Base-by-base conservation (phyloP, 2,797 vertebrate species). In the Mormyrus hasselquistii region DNA sequence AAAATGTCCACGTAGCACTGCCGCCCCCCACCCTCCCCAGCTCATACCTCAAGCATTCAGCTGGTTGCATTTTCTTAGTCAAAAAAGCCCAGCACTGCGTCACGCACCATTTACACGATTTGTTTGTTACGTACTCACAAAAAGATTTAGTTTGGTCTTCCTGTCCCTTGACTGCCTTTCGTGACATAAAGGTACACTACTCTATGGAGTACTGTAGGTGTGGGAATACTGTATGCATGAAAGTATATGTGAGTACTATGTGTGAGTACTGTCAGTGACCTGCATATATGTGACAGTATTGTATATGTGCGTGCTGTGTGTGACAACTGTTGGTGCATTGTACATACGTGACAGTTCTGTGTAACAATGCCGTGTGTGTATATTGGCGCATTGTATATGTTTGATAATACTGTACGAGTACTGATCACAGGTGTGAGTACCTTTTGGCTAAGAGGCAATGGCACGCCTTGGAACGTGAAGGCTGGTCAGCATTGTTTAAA, bases 1-100 rank as follows among this genome's bases (percentile, higher is more conserved):
- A 95, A 95, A 96, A 95, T 95, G 94, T 94, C 95, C 93, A 93
- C 95, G 93, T 92, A 89, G 6, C 41, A 10, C 44, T 14, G 44
- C 44, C 76, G 2, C 44, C 19, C 19, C 12, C 7, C 38, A 2
- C 6, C 6, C 44, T 2, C 8, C 3, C 19, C 19, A 0, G n/a
- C 6, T 50, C 9, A 22, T 2, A 50, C n/a, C 44, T 84, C 79
- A 4, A 47, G 9, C 79, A 14, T 50, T 22, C 19, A 22, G 44
- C n/a, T 22, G 79, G 38, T 50, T 10, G 8, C n/a, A 1, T 83
- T 47, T 22, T n/a, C 44, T 19, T 49, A 7, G 6, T 2, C 41
- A 49, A 44, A 49, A 9, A 49, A 38, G 22, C 2, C 59, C 25
- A 65, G 9, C 3, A 1, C 62, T 69, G 25, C 62, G 4, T 69